These are phyloP conservation scores for Ostrea denselamellosa DNA, from an alignment of 1,140 invertebrate species.

Conservation along the genomic window DNA sequence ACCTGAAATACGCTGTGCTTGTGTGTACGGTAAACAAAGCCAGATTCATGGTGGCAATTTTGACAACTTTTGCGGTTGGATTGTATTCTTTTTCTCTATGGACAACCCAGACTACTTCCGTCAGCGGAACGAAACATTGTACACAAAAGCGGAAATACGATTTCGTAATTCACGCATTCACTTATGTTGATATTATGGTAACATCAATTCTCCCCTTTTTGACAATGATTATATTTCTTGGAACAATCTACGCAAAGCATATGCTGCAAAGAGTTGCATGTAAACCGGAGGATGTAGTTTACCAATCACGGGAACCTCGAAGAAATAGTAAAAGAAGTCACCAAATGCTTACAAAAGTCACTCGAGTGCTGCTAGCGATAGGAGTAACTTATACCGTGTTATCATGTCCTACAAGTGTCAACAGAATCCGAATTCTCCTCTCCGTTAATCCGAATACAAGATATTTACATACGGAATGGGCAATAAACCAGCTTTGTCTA, in stretches of 20 bases:
- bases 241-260: constrained; percentile 85
- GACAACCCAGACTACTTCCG: constrained; percentile 79
- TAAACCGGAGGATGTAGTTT: constrained; percentile 65
- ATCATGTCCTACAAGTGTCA: constrained; percentile 83
- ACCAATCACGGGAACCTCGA: constrained; percentile 67
- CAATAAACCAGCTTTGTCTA: constrained; percentile 82
- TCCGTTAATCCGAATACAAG: constrained; percentile 20
- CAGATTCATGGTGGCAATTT: constrained; percentile 81
- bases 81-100: constrained; percentile 83
- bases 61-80: constrained; percentile 81
- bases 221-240: constrained; percentile 86
- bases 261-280: constrained; percentile 28
- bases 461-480: constrained; percentile 73
- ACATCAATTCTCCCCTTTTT: constrained; percentile 86
- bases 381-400: constrained; percentile 88
- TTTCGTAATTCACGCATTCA: constrained; percentile 82
- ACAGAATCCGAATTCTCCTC: constrained; percentile 71
- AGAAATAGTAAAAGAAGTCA: neutral
- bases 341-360: constrained; percentile 80
- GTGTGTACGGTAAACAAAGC: constrained; percentile 89
- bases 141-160: constrained; percentile 77
- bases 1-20: constrained; percentile 86
- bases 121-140: constrained; percentile 69
- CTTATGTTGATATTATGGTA: constrained; percentile 85
- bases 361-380: constrained; percentile 89